These are phyloP conservation scores for Pristionchus japonicus DNA, from an alignment of 2,888 invertebrate genomes.

Conservation along the genomic window DNA sequence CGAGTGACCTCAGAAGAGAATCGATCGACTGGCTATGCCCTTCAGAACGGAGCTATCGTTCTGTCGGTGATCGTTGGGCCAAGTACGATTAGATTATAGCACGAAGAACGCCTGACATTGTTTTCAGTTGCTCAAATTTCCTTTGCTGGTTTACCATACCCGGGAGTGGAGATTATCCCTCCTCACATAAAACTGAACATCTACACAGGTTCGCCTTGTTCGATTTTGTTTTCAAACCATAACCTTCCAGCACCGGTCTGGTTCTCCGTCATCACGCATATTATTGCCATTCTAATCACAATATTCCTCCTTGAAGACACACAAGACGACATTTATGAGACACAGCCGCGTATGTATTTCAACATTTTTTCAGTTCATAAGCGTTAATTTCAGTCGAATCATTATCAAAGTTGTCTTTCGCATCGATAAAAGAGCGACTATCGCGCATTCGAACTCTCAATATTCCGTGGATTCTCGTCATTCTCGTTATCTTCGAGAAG, in stretches of 20 bases:
- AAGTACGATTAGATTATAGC: neutral
- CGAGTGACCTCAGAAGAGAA: neutral
- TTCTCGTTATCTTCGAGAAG: neutral
- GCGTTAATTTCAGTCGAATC: neutral
- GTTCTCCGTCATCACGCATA: neutral
- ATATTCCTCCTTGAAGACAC: neutral
- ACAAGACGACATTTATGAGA: neutral
- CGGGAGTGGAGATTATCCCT: neutral
- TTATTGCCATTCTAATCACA: neutral
- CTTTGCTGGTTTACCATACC: neutral
- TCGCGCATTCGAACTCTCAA: neutral
- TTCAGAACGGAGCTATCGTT: neutral
- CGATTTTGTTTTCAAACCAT: too few relatives aligned
- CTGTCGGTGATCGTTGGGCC: conserved; percentile 22
- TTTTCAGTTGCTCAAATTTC: neutral
- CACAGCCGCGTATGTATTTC: neutral
- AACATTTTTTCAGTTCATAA: neutral
- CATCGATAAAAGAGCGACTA: neutral
- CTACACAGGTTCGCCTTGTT: neutral
- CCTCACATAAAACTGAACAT: neutral
- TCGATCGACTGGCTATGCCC: neutral
- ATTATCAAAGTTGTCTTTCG: neutral
- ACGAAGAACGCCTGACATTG: neutral
- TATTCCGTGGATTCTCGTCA: neutral
- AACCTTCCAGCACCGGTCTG: neutral